Evolutionary conservation across 2,888 invertebrate genomes (phyloP), one percentile per base, ranked within the genome.

Genomic region (Phyllotreta cruciferae): DNA sequence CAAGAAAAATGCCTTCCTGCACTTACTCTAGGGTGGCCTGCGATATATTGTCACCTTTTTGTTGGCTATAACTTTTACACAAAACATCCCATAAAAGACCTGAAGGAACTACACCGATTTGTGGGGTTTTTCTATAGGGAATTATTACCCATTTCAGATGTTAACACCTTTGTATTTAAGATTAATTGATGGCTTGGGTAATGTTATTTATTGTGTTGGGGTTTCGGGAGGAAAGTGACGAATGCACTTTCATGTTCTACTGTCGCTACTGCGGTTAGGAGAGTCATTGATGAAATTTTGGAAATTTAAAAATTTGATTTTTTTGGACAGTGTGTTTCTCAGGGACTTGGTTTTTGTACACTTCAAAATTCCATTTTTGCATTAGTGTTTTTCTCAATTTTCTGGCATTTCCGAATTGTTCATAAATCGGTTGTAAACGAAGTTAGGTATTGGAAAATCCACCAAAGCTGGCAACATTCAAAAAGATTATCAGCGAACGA

Each of bases 401-500:
- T 24, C 24, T 1, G 24, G 24, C 24, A 24, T 24, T 24, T 24
- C 24, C 4, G 24, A 24, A 24, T 1, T 24, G 1, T 24, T 24
- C 7, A 8, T 34, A 1, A 49, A 49, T 11, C n/a, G 4, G 10
- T 24, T 49, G 24, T 11, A 8, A 49, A 38, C 6, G 38, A 24
- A 24, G 24, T 24, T 24, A 24, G 24, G 24, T 24, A 24, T 4
- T 24, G 24, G 24, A 24, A 57, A 49, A 41, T 53, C 50, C 7
- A 6, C 14, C 14, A 49, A 9, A 57, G 14, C 24, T 63, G 66
- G 62, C 66, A 66, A 66, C 66, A 56, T 56, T 66, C 62, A 64
- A 69, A 63, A 66, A 66, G 35, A 61, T 56, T 73, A 77, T 78
- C 75, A 75, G 77, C 76, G 77, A 77, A 76, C 73, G 75, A 75